Evolutionary conservation across 2,797 vertebrate genomes (phyloP).

Genomic region (Bovichtus diacanthus): DNA sequence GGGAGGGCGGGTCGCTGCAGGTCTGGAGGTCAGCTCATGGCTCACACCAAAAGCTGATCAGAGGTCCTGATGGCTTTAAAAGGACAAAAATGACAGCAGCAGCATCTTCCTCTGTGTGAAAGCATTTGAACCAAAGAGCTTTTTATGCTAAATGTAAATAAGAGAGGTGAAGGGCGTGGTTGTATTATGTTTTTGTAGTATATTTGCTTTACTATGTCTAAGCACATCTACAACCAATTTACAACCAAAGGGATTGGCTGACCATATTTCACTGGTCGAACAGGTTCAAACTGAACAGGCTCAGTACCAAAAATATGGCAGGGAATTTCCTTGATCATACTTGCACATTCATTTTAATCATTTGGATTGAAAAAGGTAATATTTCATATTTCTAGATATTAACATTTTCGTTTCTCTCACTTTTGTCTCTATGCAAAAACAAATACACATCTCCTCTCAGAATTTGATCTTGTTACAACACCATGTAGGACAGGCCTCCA

Average conservation of each 20-base stretch:
- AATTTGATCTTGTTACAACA: not conserved
- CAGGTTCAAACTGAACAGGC: not conserved
- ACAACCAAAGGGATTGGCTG: not conserved
- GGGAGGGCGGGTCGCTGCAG: constrained; percentile 56
- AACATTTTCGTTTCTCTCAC: too few relatives aligned
- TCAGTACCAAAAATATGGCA: not conserved
- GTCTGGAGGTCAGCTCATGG: constrained; percentile 70
- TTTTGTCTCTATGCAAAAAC: too few relatives aligned
- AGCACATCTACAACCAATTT: constrained; percentile 26
- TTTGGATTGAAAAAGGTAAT: not conserved
- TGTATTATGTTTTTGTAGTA: not conserved
- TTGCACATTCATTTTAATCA: not conserved
- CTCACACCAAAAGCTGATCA: constrained; percentile 50
- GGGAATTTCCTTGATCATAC: not conserved
- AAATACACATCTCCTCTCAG: too few relatives aligned
- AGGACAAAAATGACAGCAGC: constrained; percentile 15
- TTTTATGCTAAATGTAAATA: too few relatives aligned
- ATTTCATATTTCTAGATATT: too few relatives aligned
- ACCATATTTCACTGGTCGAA: not conserved
- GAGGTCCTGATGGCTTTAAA: constrained; percentile 33
- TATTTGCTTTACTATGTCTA: constrained; percentile 5
- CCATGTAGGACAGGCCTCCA: not conserved
- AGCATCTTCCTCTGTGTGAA: constrained; percentile 1
- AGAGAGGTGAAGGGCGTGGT: not conserved
- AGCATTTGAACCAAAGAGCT: not conserved